Evolutionary conservation across 1,140 invertebrate species (phyloP).

Genomic region (Bilobella aurantiaca): DNA sequence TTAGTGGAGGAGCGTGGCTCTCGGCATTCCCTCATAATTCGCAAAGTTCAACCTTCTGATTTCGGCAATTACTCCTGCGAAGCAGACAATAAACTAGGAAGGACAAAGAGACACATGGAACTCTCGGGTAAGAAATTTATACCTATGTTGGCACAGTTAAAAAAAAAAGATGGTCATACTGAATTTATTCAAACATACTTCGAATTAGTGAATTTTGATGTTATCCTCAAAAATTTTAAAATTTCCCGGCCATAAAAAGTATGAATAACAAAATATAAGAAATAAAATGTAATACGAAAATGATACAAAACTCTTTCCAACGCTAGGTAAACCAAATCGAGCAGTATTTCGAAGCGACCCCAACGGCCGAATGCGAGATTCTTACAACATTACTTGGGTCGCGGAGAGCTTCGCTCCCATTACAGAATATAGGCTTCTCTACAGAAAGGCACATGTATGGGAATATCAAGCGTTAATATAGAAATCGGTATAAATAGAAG

Average conservation of each 20-base stretch:
- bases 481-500: no score
- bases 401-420: slow-evolving; percentile 54
- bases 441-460: slow-evolving; percentile 48
- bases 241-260: no score
- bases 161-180: no score
- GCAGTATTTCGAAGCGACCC: slow-evolving; percentile 52
- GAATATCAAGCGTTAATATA: no score
- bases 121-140: slow-evolving; percentile 50
- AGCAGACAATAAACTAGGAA: slow-evolving; percentile 55
- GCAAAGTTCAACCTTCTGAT: slow-evolving; percentile 53
- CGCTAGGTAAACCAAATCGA: slow-evolving; percentile 51
- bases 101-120: slow-evolving; percentile 52
- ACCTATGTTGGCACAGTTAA: no score
- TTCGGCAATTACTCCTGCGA: slow-evolving; percentile 60
- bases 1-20: slow-evolving; percentile 47
- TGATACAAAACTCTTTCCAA: slow-evolving; percentile 16
- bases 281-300: no score
- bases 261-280: no score
- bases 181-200: no score
- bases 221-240: no score
- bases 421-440: slow-evolving; percentile 54
- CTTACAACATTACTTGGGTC: slow-evolving; percentile 56
- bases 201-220: no score
- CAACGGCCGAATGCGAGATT: slow-evolving; percentile 50
- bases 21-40: slow-evolving; percentile 48